Conservation (phyloP, 23 tunicate genomes). For the Clavelina lepadiformis region DNA sequence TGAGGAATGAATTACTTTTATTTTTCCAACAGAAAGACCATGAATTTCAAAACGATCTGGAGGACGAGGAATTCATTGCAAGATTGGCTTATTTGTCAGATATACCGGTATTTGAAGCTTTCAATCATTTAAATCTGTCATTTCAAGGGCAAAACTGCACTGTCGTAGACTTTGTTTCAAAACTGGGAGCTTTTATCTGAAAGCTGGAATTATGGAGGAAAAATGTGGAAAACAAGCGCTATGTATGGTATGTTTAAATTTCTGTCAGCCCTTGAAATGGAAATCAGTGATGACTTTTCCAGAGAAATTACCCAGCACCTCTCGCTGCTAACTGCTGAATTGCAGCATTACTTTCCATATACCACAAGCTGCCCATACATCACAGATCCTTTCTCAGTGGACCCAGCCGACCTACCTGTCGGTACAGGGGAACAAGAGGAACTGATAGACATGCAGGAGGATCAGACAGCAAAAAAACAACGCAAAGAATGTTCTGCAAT, state of each 20-base stretch:
- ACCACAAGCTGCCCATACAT: too few species aligned
- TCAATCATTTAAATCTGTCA: constrained; percentile 30
- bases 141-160: constrained; percentile 28
- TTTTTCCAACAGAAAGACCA: constrained; percentile 31
- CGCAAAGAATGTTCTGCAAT: too few species aligned
- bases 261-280: constrained; percentile 16
- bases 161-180: constrained; percentile 23
- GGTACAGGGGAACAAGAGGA: too few species aligned
- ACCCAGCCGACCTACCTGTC: too few species aligned
- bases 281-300: constrained; percentile 15
- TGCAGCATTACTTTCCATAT: too few species aligned
- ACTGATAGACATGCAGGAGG: too few species aligned
- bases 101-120: constrained; percentile 29
- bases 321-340: too few species aligned
- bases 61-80: too few species aligned
- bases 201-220: constrained; percentile 26
- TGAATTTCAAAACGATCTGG: constrained; percentile 29
- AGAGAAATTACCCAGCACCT: too few species aligned
- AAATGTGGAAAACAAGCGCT: constrained; percentile 18
- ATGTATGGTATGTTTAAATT: constrained; percentile 31
- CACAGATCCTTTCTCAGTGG: too few species aligned
- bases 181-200: constrained; percentile 23
- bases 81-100: constrained; percentile 24
- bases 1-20: constrained; percentile 23
- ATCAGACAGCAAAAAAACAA: too few species aligned